Base-by-base conservation (phyloP, 1,140 invertebrate species). In the Drosophila funebris region DNA sequence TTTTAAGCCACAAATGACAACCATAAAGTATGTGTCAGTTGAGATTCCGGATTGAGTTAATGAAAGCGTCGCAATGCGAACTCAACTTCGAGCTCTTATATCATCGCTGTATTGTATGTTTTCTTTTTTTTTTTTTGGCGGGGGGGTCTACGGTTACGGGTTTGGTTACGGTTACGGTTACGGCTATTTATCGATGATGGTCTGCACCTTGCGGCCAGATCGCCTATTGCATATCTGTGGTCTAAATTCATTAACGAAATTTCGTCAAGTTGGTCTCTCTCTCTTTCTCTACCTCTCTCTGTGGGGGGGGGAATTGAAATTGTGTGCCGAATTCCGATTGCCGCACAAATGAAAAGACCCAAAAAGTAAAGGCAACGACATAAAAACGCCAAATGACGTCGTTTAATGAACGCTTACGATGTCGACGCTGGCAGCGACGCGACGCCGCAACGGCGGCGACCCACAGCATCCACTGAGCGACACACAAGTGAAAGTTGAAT, bases 161-260 rank as follows among this genome's bases (percentile, higher is more conserved):
- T 74, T 74, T 31, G 11, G 18, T 36, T 79, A 73, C 67, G 69
- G 76, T 73, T 63, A 48, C 52, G 46, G 62, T 13, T 44, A 13
- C 43, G 43, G 20, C 58, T 7, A 43, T 44, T 48, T 52, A 61
- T 61, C 58, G 58, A 58, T 76, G 31, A 11, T 33, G 31, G 31
- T 33, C 31, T 33, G 72, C 72, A 57, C 75, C 63, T 82, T 76
- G 72, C 61, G 58, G 64, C 46, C 48, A 39, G 66, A 14, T 37
- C 24, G 56, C 27, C 62, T 63, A 69, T 76, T 78, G 54, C 73
- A 73, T 66, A 48, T 50, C 14, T 77, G 76, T 87, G 83, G 78
- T 89, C 83, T 77, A 88, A 83, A 88, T 88, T 88, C 83, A 88
- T 88, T 88, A 88, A 88, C 83, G 48, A 87, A 73, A 88, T 88